These are phyloP conservation scores for Rhinichthys osculus DNA, from an alignment of 2,797 vertebrate species.

Conservation along the genomic window DNA sequence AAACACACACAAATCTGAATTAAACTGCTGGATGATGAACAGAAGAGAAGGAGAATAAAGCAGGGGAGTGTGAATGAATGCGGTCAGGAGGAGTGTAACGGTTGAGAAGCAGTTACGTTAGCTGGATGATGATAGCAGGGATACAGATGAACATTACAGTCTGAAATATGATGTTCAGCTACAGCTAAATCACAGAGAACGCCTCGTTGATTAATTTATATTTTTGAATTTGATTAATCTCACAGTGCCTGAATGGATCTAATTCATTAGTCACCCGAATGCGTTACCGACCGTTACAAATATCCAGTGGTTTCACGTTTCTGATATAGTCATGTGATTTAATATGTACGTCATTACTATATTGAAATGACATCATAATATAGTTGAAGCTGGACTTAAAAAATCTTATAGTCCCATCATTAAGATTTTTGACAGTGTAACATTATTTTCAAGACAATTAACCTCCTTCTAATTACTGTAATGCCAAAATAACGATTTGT, in stretches of 20 bases:
- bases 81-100: conserved; percentile 5
- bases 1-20: too few relatives aligned
- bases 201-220: background rate
- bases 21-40: background rate
- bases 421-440: background rate
- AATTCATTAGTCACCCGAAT: background rate
- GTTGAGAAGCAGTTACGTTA: conserved; percentile 6
- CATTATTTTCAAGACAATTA: background rate
- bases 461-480: too few relatives aligned
- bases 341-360: background rate
- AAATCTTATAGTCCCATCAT: background rate
- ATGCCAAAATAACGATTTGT: background rate
- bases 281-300: background rate
- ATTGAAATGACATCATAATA: background rate
- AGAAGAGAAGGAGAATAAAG: background rate
- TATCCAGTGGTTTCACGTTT: background rate
- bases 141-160: background rate
- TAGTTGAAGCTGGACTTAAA: background rate
- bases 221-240: background rate
- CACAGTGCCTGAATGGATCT: background rate
- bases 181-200: background rate
- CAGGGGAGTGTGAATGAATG: background rate
- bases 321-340: background rate
- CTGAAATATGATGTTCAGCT: background rate
- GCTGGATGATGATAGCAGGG: conserved; percentile 7